Evolutionary conservation across 2,113 vertebrate genomes (phyloP).

Genomic region (human (Homo sapiens)): GRCh38 chr11:92519001-92519500

Average conservation of each 20-base stretch:
- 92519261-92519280: neutral
- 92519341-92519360: neutral
- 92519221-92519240: neutral
- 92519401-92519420: neutral
- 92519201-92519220: neutral
- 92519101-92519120: neutral
- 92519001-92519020: neutral
- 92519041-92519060: neutral
- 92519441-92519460: neutral
- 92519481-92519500: neutral
- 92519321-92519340: neutral
- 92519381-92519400: neutral
- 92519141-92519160: neutral
- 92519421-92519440: neutral
- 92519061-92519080: neutral
- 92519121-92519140: neutral
- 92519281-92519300: neutral
- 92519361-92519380: neutral
- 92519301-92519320: neutral
- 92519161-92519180: neutral
- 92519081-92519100: neutral
- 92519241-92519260: neutral
- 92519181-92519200: neutral
- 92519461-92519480: neutral
- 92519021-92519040: neutral